Evolutionary conservation across 2,797 vertebrate species (phyloP).

Genomic region (Brachyalestes nurse): DNA sequence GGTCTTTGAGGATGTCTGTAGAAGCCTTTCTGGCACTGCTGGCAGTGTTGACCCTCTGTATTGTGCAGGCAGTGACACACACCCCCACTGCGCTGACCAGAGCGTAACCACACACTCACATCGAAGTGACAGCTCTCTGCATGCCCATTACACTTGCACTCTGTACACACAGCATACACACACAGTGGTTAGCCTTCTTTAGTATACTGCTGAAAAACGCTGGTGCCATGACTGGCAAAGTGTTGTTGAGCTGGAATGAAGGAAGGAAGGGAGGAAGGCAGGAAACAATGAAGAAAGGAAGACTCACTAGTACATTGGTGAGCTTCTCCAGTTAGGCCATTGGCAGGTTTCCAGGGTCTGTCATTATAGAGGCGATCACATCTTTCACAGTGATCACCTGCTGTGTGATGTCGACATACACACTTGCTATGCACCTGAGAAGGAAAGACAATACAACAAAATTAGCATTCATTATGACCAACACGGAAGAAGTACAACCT

Average conservation of each 20-base stretch:
- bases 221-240: too few species aligned
- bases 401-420: slow-evolving; percentile 94
- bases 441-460: not conserved
- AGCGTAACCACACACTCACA: slow-evolving; percentile 83
- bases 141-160: slow-evolving; percentile 93
- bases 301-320: slow-evolving; percentile 86
- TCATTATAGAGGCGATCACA: slow-evolving; percentile 91
- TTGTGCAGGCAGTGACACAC: slow-evolving; percentile 93
- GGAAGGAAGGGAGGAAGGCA: not conserved
- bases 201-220: too few species aligned
- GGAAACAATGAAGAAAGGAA: not conserved
- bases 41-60: slow-evolving; percentile 90
- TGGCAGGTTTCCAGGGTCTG: slow-evolving; percentile 92
- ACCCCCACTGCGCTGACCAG: slow-evolving; percentile 88
- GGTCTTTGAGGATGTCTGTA: slow-evolving; percentile 84
- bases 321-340: slow-evolving; percentile 88
- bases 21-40: slow-evolving; percentile 89
- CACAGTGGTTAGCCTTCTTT: not conserved
- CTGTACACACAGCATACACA: slow-evolving; percentile 67
- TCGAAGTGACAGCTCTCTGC: slow-evolving; percentile 91
- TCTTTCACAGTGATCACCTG: slow-evolving; percentile 89
- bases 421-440: slow-evolving; percentile 93
- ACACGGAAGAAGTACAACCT: not conserved
- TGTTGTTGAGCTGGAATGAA: too few species aligned
- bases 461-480: not conserved